Percentiles rank a stretch among this genome's conserved stretches.
phyloP scores from a whole-genome alignment of 1,140 invertebrate genomes.

The Anastrepha ludens region DNA sequence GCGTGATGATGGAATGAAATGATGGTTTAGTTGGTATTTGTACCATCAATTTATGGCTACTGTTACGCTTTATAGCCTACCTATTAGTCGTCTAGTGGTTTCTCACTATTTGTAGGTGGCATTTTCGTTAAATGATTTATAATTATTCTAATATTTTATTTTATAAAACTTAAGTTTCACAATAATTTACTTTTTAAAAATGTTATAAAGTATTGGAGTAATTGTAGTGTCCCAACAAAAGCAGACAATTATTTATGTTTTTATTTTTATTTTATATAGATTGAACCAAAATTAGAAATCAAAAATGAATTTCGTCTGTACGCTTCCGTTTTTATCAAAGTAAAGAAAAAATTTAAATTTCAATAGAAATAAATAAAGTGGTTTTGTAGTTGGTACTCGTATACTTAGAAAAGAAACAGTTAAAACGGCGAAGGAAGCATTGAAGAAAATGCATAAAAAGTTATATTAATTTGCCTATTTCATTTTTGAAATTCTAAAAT shows the following conservation, averaged over 20 bases:
- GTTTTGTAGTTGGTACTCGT: constrained; percentile 38
- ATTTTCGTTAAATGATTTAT: constrained; percentile 21
- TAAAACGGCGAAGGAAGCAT: neutral
- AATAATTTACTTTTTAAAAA: neutral
- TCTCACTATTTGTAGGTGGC: constrained; percentile 43
- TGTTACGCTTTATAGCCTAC: constrained; percentile 40
- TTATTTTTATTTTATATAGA: constrained; percentile 4
- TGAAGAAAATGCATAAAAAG: constrained; percentile 10
- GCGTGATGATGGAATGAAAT: constrained; percentile 48
- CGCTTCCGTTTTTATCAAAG: constrained; percentile 24
- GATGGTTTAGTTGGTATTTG: constrained; percentile 8
- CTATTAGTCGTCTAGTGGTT: constrained; percentile 27
- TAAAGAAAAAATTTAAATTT: neutral
- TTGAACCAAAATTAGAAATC: constrained; percentile 34
- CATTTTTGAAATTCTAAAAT: neutral
- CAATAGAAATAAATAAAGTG: constrained; percentile 27
- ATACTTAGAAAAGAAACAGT: neutral
- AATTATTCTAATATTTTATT: constrained; percentile 29
- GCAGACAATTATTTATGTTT: no score
- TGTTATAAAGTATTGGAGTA: constrained; percentile 11
- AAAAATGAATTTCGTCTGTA: constrained; percentile 21
- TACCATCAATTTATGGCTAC: constrained; percentile 47
- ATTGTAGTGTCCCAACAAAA: neutral
- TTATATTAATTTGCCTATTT: neutral
- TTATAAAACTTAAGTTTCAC: constrained; percentile 4